Base-by-base conservation (phyloP, 30 jellyfish, hydroid and myxozoan genomes). In the Pelagia noctiluca region DNA sequence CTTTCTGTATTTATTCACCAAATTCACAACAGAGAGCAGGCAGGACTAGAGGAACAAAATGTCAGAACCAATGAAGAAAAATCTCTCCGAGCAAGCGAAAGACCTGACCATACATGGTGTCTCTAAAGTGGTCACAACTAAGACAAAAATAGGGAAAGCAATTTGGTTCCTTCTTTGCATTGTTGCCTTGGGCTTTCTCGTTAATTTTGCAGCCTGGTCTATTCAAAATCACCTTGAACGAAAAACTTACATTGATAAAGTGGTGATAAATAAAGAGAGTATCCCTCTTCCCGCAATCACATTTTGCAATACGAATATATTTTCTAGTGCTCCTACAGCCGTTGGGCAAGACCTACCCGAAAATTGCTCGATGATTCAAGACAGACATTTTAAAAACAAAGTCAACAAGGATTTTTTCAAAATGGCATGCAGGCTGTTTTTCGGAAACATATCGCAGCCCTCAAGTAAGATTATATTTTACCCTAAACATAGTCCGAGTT, bases 81-180 rank as follows among this genome's bases (percentile, higher is more conserved):
- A n/a, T n/a, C 67, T 70, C 18, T 1, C 66, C 8, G 83, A 36
- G 2, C 76, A 75, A 13, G 63, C 63, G 7, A 65, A 18, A 1
- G 30, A 76, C 67, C 50, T 76, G 46, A 76, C 88, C n/a, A 32
- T 76, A 7, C 88, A 76, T 50, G 88, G 88, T 13, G 33, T 62
- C 3, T 48, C 88, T 4, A 76, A 50, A 4, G 47, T 76, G 11
- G 3, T 36, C 0, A 4, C 66, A 31, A 46, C 88, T 26, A 35
- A 76, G 28, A 30, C 78, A 3, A 46, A 61, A 52, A 21, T 0
- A 16, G 52, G 77, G 29, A 65, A 68, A 19, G 0, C 26, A 16
- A n/a, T 62, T 12, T 76, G 88, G 88, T 50, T 57, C 3, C 0
- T 7, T 2, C 78, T 76, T 12, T 34, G n/a, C 32, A 30, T 62